These are phyloP conservation scores for Argyresthia albistria DNA, from an alignment of 2,888 invertebrate species.

Conservation along the genomic window DNA sequence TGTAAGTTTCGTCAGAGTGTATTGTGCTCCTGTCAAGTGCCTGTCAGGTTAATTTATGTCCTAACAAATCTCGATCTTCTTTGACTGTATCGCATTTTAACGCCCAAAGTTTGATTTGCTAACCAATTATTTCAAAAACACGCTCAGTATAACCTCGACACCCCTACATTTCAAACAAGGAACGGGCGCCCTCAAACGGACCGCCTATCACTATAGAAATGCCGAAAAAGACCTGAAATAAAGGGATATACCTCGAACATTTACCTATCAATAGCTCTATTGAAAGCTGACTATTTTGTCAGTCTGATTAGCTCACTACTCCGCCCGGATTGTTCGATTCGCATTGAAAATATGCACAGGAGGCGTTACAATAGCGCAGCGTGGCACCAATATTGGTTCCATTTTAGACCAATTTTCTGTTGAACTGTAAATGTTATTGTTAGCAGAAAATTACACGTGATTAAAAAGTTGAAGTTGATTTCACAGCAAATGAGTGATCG, in stretches of 20 bases:
- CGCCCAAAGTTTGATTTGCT: constrained; percentile 8
- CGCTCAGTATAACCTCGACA: constrained; percentile 46
- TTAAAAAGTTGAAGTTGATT: not conserved
- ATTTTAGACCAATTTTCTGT: constrained; percentile 16
- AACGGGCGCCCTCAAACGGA: constrained; percentile 22
- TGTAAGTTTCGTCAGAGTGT: no score
- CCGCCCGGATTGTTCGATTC: constrained; percentile 26
- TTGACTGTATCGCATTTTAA: no score
- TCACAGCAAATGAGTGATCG: not conserved
- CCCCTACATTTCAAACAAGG: constrained; percentile 19
- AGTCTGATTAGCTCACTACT: constrained; percentile 60
- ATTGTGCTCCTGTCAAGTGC: no score
- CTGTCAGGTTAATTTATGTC: no score
- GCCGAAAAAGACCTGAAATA: constrained; percentile 63
- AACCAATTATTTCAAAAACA: constrained; percentile 55
- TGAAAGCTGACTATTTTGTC: constrained; percentile 62
- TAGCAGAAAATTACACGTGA: not conserved
- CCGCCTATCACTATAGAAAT: constrained; percentile 68
- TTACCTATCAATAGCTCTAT: constrained; percentile 52
- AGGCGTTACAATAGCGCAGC: constrained; percentile 50
- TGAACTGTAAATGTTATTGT: no score
- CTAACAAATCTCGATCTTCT: no score
- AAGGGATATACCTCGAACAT: constrained; percentile 39
- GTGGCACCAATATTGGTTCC: constrained; percentile 35
- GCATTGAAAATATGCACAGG: constrained; percentile 25